Base-by-base conservation (phyloP, 2,888 invertebrate species). In the Agrilus biguttatus region DNA sequence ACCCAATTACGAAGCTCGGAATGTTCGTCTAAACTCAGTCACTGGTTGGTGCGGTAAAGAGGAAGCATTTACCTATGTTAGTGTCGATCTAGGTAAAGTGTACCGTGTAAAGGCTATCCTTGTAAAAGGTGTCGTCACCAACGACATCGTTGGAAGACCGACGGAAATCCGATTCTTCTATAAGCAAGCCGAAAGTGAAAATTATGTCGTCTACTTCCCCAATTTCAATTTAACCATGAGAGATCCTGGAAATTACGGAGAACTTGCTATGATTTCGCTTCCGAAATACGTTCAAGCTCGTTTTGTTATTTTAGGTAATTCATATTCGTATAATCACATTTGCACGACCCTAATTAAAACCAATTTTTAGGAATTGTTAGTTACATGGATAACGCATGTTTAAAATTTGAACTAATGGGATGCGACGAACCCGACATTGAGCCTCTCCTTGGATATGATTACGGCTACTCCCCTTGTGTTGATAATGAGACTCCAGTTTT, bases 1-100 rank as follows among this genome's bases (percentile, higher is more conserved):
- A 57, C 88, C 89, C 19, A 91, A 91, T 58, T 91, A 91, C 60
- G 90, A 91, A 72, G 89, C 90, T 0, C 81, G 73, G 61, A 90
- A 92, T 59, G 81, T 92, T 10, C 75, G 92, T 28, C 68, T 93
- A 33, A 91, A 90, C 61, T 91, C 92, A 1, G 91, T 90, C 3
- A 92, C 92, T 37, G 92, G 92, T 14, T 93, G 92, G 92, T 92
- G 92, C 66, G 90, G 90, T n/a, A 92, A 91, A 57, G 87, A 89
- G 68, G 95, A 95, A 69, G 87, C 92, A 1, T 93, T 95, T 58
- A 93, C 93, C 0, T 95, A 93, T 56, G 88, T 93, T 7, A 92
- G 89, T 57, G 92, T 96, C 1, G 95, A 96, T 65, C 73, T 96
- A 49, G 93, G 93, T 35, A 83, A 86, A 67, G 82, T 92, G n/a